Evolutionary conservation across 2,113 vertebrate genomes (phyloP), one percentile per base, ranked within the genome.

Genomic region (Neolamprologus modestus): DNA sequence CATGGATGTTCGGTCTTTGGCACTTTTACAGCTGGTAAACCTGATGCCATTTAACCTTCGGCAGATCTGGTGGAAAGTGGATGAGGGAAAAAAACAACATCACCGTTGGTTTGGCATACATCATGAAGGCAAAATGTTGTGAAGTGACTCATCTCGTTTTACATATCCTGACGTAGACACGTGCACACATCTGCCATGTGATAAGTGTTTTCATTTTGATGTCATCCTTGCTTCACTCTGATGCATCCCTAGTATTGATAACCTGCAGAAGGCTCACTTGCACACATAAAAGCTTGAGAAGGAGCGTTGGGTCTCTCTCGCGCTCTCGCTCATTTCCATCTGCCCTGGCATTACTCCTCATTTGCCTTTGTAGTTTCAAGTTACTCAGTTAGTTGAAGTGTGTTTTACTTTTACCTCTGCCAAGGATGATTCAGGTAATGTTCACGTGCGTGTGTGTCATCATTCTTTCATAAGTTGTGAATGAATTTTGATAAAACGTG

Each of bases 1-100:
- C 99, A 99, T 99, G 10, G 99, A 98, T 0, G 99, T 99, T 93
- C 99, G 96, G 96, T 99, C 99, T 97, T 99, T 99, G 97, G 98
- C 99, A 97, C 99, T 99, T 97, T 99, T 99, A 96, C 99, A 99
- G 89, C 98, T 99, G 93, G 99, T 99, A 94, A 99, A 98, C 84
- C 99, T 98, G 89, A 99, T 97, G 16, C 99, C 99, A 6, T 99
- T 99, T 91, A 99, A 95, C 88, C 98, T 98, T 24, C 98, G 97
- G 93, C 98, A 99, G 85, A 99, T 98, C 99, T 99, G 79, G 21
- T 55, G 17, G 16, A 16, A 82, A 5, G 50, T 10, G 40, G 8
- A 37, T 66, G 4, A 37, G 33, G 33, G 3, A 21, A 19, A 68
- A 47, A 8, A 73, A 1, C 11, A 84, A 11, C 37, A 40, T 11